These are phyloP conservation scores for Trypoxylon attenuatum DNA, from an alignment of 2,888 invertebrate genomes.

Conservation along the genomic window DNA sequence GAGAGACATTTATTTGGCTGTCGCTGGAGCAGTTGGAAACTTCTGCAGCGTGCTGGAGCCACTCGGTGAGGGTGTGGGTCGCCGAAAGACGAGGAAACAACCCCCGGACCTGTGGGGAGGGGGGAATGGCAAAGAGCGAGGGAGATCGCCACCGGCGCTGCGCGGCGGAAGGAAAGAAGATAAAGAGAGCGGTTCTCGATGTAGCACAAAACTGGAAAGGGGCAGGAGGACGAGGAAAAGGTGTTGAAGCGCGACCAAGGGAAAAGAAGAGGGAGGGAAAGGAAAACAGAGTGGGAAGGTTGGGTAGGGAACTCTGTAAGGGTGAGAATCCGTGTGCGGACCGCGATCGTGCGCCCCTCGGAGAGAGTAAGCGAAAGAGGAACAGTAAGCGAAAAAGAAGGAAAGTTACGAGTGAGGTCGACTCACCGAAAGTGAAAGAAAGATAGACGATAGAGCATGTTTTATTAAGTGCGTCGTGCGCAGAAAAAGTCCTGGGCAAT, in stretches of 20 bases:
- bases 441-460: slow-evolving; percentile 65
- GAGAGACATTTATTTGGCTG: slow-evolving; percentile 62
- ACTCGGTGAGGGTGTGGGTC: slow-evolving; percentile 24
- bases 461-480: slow-evolving; percentile 72
- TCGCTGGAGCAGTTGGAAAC: slow-evolving; percentile 57
- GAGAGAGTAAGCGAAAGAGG: slow-evolving; percentile 37
- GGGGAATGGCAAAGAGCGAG: slow-evolving; percentile 3
- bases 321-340: slow-evolving; percentile 8
- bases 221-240: slow-evolving; percentile 48
- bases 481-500: slow-evolving; percentile 69
- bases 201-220: slow-evolving; percentile 49
- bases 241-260: slow-evolving; percentile 61
- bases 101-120: slow-evolving; percentile 15
- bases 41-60: slow-evolving; percentile 41
- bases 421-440: slow-evolving; percentile 48
- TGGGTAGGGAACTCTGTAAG: neutral
- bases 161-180: slow-evolving; percentile 39
- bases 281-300: slow-evolving; percentile 49
- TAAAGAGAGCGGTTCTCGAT: slow-evolving; percentile 48
- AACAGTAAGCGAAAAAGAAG: slow-evolving; percentile 34
- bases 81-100: slow-evolving; percentile 31
- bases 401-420: slow-evolving; percentile 37
- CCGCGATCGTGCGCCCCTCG: slow-evolving; percentile 8
- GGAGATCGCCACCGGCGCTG: slow-evolving; percentile 15
- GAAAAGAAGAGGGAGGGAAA: slow-evolving; percentile 55